These are phyloP conservation scores for Cistogaster globosa DNA, from an alignment of 2,888 invertebrate species.

Conservation along the genomic window DNA sequence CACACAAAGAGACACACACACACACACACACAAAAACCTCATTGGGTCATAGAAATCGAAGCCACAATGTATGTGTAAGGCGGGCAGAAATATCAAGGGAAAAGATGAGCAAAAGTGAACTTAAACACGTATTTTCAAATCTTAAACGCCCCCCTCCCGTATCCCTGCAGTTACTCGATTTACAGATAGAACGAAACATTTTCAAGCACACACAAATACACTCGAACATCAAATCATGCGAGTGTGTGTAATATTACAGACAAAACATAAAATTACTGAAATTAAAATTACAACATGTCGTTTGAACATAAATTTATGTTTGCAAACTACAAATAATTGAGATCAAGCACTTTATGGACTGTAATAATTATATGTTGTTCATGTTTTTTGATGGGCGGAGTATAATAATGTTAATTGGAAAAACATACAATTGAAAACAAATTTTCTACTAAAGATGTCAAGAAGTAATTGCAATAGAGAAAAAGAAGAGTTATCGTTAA, in stretches of 20 bases:
- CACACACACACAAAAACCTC: neutral
- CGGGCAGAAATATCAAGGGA: neutral
- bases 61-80: too few species aligned
- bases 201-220: constrained; percentile 8
- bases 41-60: constrained; percentile 26
- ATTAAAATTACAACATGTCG: constrained; percentile 62
- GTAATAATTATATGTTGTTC: constrained; percentile 32
- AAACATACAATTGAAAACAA: constrained; percentile 13
- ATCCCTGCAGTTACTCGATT: constrained; percentile 36
- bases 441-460: neutral
- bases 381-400: constrained; percentile 39
- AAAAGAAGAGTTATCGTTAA: neutral
- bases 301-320: constrained; percentile 57
- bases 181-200: constrained; percentile 47
- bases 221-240: constrained; percentile 3
- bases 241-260: neutral
- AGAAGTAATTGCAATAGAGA: neutral
- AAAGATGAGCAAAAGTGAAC: constrained; percentile 46
- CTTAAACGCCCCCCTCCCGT: constrained; percentile 23
- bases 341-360: constrained; percentile 54
- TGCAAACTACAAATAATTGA: constrained; percentile 57
- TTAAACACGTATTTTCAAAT: constrained; percentile 66
- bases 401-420: constrained; percentile 23
- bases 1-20: neutral
- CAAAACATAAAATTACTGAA: constrained; percentile 55